Evolutionary conservation across 2,888 invertebrate species (phyloP), one percentile per base, ranked within the genome.

Genomic region (Cryptocephalus primarius): DNA sequence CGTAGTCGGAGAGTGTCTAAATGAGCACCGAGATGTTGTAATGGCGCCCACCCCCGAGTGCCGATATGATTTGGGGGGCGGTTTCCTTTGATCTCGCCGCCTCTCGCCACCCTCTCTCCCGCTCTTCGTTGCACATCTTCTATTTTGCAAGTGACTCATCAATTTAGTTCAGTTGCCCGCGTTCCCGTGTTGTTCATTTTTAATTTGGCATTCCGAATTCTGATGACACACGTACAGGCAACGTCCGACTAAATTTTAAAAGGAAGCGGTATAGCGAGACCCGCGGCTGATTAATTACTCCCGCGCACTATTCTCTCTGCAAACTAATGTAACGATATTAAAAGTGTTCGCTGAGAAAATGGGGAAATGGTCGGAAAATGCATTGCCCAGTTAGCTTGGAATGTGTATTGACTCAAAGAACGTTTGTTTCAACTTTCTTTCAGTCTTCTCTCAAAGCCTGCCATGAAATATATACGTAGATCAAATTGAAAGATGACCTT

Each of bases 41-140:
- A 69, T 67, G 68, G 66, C 66, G 67, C 61, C 62, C 64, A 60
- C 64, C 64, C 61, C 63, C 62, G 58, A 59, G 56, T 58, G 36
- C 63, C 62, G 65, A 65, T 64, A 62, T 65, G 67, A 65, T 65
- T 65, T 66, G 62, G 64, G 65, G 67, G 69, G 69, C 73, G 78
- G 79, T 72, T 72, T 70, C 74, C 74, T 78, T 77, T 78, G 78
- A 78, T 77, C 76, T 77, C 72, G 72, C 77, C 76, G 76, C 72
- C 70, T 72, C 61, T 64, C 54, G 53, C 47, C 52, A 42, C 51
- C 44, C 45, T 43, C 58, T 48, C 57, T 51, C 52, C 58, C 58
- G 46, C 59, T 59, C 57, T 48, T 47, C 43, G 13, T 47, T 56
- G 60, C 55, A 55, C 54, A 57, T 63, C 61, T 60, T 64, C 62